Evolutionary conservation across 2,797 vertebrate genomes (phyloP).

Genomic region (Ctenopoma kingsleyae): DNA sequence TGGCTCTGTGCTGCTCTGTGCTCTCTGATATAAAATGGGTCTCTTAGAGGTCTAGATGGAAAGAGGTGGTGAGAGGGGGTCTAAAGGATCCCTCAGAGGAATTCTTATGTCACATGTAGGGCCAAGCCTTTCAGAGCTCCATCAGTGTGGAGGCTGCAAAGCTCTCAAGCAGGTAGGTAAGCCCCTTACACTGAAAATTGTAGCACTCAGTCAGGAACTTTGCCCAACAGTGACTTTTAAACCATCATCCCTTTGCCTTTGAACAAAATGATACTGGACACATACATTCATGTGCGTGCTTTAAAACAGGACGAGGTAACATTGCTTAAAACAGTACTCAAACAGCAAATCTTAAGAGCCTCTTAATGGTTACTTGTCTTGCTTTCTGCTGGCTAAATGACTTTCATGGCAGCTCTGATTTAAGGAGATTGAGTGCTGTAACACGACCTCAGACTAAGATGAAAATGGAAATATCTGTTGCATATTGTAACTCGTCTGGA

Average conservation of each 20-base stretch:
- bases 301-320: conserved; percentile 63
- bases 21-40: conserved; percentile 69
- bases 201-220: conserved; percentile 46
- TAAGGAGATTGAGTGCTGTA: conserved; percentile 36
- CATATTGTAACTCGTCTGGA: conserved; percentile 29
- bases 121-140: conserved; percentile 69
- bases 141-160: conserved; percentile 53
- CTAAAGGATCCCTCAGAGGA: conserved; percentile 65
- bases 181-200: conserved; percentile 31
- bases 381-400: conserved; percentile 61
- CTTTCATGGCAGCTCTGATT: conserved; percentile 44
- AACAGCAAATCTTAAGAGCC: conserved; percentile 66
- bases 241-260: conserved; percentile 32
- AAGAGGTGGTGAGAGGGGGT: conserved; percentile 63
- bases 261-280: conserved; percentile 31
- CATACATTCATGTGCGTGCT: conserved; percentile 29
- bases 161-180: conserved; percentile 63
- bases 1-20: conserved; percentile 67
- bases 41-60: conserved; percentile 65
- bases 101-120: conserved; percentile 69
- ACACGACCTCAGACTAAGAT: conserved; percentile 45
- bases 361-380: conserved; percentile 70
- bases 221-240: conserved; percentile 51
- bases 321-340: conserved; percentile 70
- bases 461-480: conserved; percentile 53